Conservation (phyloP, 2,888 invertebrate genomes). For the Rhingia rostrata region DNA sequence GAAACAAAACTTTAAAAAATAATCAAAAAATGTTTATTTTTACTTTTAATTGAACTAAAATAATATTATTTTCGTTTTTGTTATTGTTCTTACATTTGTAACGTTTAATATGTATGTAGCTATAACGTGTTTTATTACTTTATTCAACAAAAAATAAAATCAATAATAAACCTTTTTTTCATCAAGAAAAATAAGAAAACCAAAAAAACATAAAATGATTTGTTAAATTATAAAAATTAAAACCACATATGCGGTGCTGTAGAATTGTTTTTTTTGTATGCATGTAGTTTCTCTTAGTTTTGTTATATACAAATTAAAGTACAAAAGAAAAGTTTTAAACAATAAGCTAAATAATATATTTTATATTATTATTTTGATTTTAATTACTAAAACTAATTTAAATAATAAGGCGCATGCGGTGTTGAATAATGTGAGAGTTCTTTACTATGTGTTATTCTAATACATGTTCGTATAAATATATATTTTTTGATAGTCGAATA, state of each 20-base stretch:
- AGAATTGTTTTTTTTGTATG: conserved; percentile 25
- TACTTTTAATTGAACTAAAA: conserved; percentile 71
- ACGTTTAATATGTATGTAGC: conserved; percentile 34
- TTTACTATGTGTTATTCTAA: conserved; percentile 41
- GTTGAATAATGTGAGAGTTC: conserved; percentile 52
- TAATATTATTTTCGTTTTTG: conserved; percentile 36
- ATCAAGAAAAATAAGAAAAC: conserved; percentile 40
- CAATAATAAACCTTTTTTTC: conserved; percentile 28
- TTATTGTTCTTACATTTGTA: conserved; percentile 28
- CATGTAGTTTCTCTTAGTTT: conserved; percentile 2
- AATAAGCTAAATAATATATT: conserved; percentile 47
- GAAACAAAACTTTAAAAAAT: conserved; percentile 58
- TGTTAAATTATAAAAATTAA: conserved; percentile 21
- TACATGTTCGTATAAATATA: conserved; percentile 53
- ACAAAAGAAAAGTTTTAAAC: conserved; percentile 21
- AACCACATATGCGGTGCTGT: conserved; percentile 34
- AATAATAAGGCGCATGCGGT: conserved; percentile 73
- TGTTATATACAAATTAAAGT: conserved; percentile 54
- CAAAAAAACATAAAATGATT: conserved; percentile 40
- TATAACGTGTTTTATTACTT: conserved; percentile 32
- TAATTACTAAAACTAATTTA: conserved; percentile 36
- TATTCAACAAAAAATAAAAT: conserved; percentile 34
- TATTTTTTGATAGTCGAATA: conserved; percentile 49
- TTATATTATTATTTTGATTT: conserved; percentile 38
- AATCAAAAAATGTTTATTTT: conserved; percentile 72